Base-by-base conservation (phyloP, 1,140 invertebrate genomes). In the Antheraea mylitta region DNA sequence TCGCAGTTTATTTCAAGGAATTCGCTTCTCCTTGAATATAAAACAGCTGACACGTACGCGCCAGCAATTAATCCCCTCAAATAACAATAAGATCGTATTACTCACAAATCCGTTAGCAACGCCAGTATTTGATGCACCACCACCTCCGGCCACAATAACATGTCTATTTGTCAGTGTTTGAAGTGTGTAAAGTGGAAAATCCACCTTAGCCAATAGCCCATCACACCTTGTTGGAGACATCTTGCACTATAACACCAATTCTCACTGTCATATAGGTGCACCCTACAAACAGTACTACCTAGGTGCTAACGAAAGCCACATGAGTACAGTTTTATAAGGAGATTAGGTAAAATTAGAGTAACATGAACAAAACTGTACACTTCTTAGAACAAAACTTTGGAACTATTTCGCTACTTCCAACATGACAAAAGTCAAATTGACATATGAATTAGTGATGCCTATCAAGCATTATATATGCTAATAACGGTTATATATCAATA, bases 51-150 rank as follows among this genome's bases (percentile, higher is more conserved):
- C 83, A 81, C 85, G 83, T 81, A 80, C 65, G 13, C 45, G 45
- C 4, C 45, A 13, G 45, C 45, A 1, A 11, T 53, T 53, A n/a
- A 13, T 53, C 11, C 16, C 16, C 13, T 0, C 6, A 53, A 53
- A 53, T 53, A 53, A 53, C 7, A 10, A 16, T 53, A n/a, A 10
- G 70, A 79, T 73, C 77, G 81, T 79, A 37, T 81, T 70, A 94
- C 96, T 95, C 92, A 97, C 98, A 93, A 99, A 98, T 90, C 97
- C 97, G 94, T 99, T 99, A 18, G 96, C 95, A 69, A 99, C 96
- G 22, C 98, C 98, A 59, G 98, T 99, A 92, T 98, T 99, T 18
- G 98, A 96, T 18, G 96, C 96, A 63, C 98, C 98, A 67, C 98
- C 98, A 63, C 98, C 98, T 59, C 98, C 98, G 73, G 97, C 98